Percentiles rank a stretch among this genome's conserved stretches.
phyloP scores from a whole-genome alignment of 2,797 vertebrate genomes.

The Carcharodon carcharias region DNA sequence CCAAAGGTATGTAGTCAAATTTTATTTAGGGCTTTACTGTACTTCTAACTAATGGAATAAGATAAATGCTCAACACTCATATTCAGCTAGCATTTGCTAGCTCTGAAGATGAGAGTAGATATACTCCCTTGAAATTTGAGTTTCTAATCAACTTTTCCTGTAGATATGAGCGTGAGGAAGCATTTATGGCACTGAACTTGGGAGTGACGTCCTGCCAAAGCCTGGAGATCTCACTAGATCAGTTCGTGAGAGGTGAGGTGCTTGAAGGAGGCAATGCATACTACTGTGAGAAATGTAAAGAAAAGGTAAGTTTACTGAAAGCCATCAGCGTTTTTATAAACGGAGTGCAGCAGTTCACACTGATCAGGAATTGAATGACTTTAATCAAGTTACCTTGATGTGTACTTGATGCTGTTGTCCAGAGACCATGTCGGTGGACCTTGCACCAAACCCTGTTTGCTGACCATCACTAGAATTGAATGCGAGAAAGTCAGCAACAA shows the following conservation, averaged over 20 bases:
- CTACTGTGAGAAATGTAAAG: constrained; percentile 98
- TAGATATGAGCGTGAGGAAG: constrained; percentile 95
- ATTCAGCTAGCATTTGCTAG: neutral
- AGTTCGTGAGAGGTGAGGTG: constrained; percentile 96
- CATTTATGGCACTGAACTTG: constrained; percentile 95
- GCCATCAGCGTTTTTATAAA: neutral
- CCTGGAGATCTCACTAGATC: constrained; percentile 93
- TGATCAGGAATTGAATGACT: neutral
- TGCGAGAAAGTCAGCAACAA: neutral
- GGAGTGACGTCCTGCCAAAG: constrained; percentile 97
- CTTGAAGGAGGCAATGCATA: constrained; percentile 96
- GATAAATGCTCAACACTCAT: neutral
- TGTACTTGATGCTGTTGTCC: neutral
- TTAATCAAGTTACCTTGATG: neutral
- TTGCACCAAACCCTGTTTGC: neutral
- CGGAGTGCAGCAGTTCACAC: neutral
- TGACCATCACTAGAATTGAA: neutral
- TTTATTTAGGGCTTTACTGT: neutral
- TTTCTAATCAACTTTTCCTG: constrained; percentile 36
- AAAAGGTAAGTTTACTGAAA: constrained; percentile 71
- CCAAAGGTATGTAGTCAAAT: neutral
- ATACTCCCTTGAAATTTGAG: too few relatives aligned
- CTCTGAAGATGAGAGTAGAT: too few relatives aligned
- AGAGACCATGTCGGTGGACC: neutral
- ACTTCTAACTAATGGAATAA: neutral